phyloP scores from a whole-genome alignment of 2,797 vertebrate species.

The Telmatherina bonti region DNA sequence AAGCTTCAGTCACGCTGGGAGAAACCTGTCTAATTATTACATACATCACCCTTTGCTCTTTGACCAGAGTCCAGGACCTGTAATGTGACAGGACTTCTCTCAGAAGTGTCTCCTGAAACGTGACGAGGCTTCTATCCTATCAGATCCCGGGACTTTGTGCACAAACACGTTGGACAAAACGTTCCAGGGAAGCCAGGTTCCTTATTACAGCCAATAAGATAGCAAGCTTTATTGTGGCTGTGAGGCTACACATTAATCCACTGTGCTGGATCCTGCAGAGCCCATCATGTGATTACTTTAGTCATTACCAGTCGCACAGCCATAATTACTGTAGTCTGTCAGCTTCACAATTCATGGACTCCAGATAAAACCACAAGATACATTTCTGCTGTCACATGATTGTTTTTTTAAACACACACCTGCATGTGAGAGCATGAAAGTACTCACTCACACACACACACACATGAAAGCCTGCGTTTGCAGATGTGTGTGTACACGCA shows the following conservation, averaged over 20 bases:
- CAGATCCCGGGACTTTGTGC: constrained; percentile 66
- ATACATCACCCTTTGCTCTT: constrained; percentile 64
- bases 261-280: constrained; percentile 42
- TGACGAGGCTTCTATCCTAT: constrained; percentile 80
- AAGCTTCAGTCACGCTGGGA: constrained; percentile 52
- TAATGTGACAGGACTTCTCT: constrained; percentile 72
- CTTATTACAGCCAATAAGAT: constrained; percentile 71
- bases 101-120: constrained; percentile 70
- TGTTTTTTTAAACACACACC: constrained; percentile 10
- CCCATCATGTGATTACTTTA: constrained; percentile 77
- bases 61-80: constrained; percentile 76
- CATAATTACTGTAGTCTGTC: constrained; percentile 65
- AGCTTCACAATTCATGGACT: constrained; percentile 14
- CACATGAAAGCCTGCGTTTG: constrained; percentile 27
- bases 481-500: constrained; percentile 31
- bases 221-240: constrained; percentile 72
- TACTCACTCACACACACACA: no score
- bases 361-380: not conserved
- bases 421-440: constrained; percentile 22
- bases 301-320: constrained; percentile 75
- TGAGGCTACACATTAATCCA: constrained; percentile 82
- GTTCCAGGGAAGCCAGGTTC: constrained; percentile 66
- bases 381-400: constrained; percentile 40
- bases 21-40: constrained; percentile 79
- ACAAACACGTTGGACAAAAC: constrained; percentile 68